Conservation (phyloP, 2,888 invertebrate species). For the Agonopterix alstromeriana region DNA sequence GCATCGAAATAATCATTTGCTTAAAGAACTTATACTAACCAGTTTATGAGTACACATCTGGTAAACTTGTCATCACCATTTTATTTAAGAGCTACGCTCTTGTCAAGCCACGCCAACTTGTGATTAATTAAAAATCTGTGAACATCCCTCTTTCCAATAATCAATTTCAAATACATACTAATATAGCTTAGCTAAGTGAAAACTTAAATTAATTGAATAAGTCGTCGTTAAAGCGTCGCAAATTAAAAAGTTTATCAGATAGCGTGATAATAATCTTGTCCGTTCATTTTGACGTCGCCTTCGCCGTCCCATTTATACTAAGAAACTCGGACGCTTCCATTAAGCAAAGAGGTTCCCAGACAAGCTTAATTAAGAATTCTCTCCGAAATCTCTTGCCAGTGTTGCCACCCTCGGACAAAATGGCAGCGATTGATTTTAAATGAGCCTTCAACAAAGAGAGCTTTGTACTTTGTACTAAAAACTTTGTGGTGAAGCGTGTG, state of each 20-base stretch:
- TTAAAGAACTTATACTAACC: too few species aligned
- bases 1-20: too few species aligned
- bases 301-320: constrained; percentile 51
- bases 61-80: too few species aligned
- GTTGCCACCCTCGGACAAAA: constrained; percentile 48
- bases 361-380: constrained; percentile 72
- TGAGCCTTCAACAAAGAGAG: constrained; percentile 56
- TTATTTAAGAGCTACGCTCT: too few species aligned
- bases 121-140: too few species aligned
- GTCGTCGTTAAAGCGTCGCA: constrained; percentile 3
- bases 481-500: constrained; percentile 42
- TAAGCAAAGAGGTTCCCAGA: constrained; percentile 65
- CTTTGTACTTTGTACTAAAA: constrained; percentile 47
- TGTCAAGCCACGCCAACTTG: too few species aligned
- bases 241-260: constrained; percentile 11
- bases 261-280: constrained; percentile 42
- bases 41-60: too few species aligned
- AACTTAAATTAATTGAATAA: constrained; percentile 6
- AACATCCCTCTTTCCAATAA: too few species aligned
- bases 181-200: neutral
- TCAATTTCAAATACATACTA: too few species aligned
- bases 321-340: constrained; percentile 63
- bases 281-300: constrained; percentile 42
- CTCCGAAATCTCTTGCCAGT: constrained; percentile 58
- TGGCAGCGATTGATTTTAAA: constrained; percentile 72